Conservation (phyloP, 2,888 invertebrate species). For the Agriotes lineatus region DNA sequence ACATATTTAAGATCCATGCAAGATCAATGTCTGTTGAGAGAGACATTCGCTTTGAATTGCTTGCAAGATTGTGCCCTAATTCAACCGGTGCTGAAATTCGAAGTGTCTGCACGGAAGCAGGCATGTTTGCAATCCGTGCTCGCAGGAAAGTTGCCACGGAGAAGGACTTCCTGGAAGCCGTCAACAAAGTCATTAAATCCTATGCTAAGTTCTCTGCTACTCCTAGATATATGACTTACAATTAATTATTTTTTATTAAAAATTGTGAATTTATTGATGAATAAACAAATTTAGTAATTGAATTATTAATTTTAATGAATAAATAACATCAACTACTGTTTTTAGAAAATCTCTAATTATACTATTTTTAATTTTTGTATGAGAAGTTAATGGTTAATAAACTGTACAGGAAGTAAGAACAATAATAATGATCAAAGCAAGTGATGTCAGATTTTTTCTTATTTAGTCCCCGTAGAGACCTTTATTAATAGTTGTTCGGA, state of each 20-base stretch:
- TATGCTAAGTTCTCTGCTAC: constrained; percentile 97
- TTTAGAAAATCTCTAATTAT: too few species aligned
- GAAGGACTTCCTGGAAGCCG: constrained; percentile 99
- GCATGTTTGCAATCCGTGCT: constrained; percentile 99
- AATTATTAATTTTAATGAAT: too few species aligned
- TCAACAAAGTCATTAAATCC: constrained; percentile 98
- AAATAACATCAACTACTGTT: too few species aligned
- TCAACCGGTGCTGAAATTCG: constrained; percentile 94
- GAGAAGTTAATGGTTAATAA: too few species aligned
- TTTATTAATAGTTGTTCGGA: too few species aligned
- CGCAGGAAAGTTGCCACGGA: constrained; percentile 99
- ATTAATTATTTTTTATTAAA: constrained; percentile 71
- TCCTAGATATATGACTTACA: constrained; percentile 96
- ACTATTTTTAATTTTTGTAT: too few species aligned
- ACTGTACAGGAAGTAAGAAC: too few species aligned
- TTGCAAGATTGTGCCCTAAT: constrained; percentile 97
- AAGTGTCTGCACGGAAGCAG: constrained; percentile 91
- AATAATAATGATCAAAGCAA: too few species aligned
- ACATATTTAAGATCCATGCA: constrained; percentile 99
- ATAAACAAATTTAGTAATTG: too few species aligned
- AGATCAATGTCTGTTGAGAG: constrained; percentile 99
- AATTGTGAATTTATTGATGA: too few species aligned
- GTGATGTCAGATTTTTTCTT: too few species aligned
- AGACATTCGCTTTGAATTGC: constrained; percentile 96
- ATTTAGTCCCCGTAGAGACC: too few species aligned